phyloP scores from a whole-genome alignment of 2,888 invertebrate species.

The Frankliniella fusca region DNA sequence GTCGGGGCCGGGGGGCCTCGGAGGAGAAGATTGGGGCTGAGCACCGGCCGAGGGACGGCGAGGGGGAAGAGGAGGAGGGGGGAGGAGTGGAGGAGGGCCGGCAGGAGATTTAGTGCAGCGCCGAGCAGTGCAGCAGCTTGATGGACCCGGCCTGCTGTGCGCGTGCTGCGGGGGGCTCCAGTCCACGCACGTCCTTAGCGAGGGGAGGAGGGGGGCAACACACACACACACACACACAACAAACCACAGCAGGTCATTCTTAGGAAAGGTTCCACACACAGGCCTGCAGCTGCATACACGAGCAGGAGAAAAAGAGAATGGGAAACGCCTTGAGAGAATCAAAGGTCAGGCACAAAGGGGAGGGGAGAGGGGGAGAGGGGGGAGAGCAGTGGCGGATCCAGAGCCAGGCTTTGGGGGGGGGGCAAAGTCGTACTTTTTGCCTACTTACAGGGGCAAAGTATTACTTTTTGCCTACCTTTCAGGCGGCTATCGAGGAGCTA shows the following conservation, averaged over 20 bases:
- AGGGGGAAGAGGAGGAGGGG: background rate
- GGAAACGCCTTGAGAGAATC: background rate
- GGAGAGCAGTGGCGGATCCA: too few species aligned
- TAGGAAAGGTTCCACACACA: background rate
- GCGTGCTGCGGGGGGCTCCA: background rate
- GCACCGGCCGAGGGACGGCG: background rate
- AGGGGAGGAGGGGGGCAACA: background rate
- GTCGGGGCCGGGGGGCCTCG: background rate
- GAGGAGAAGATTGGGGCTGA: background rate
- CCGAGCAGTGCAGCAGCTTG: slow-evolving; percentile 23
- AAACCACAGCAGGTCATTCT: background rate
- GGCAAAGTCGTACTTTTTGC: too few species aligned
- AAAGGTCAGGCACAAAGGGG: background rate
- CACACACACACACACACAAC: background rate
- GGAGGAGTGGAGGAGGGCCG: background rate
- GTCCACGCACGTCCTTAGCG: slow-evolving; percentile 2
- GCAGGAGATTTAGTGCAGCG: slow-evolving; percentile 14
- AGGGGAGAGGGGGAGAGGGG: background rate
- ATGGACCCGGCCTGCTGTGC: slow-evolving; percentile 5
- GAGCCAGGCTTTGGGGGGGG: too few species aligned
- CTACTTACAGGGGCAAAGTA: too few species aligned
- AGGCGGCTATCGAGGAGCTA: too few species aligned
- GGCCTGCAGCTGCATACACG: background rate
- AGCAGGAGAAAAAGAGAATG: background rate
- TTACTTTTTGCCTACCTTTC: too few species aligned